Evolutionary conservation across 2,113 vertebrate genomes (phyloP), one percentile per base, ranked within the genome.

Genomic region (Ursus arctos): DNA sequence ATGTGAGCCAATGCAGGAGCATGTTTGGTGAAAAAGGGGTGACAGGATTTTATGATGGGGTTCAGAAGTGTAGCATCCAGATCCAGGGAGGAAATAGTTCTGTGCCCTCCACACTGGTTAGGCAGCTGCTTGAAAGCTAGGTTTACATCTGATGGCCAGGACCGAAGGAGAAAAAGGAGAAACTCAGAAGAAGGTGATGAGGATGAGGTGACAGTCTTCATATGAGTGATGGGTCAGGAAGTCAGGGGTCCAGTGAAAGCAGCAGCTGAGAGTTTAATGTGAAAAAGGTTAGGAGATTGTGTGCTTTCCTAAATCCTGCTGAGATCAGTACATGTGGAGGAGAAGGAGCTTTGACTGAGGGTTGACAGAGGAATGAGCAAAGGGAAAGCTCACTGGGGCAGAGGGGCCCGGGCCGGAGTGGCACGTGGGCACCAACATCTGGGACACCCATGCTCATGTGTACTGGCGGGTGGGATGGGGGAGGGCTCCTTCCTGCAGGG

Each of bases 121-220:
- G 12, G 71, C 55, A 57, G 76, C 24, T 14, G 18, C 26, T 24
- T 1, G 43, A n/a, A 51, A 49, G 40, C 16, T 3, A 33, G n/a
- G 49, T 5, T 65, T n/a, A 33, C 13, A 22, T 22, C 8, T 10
- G 15, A 69, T 79, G 59, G 33, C 24, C 74, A 24, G 31, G 16
- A n/a, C 28, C 16, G 36, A 6, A 24, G 85, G 2, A 49, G 49
- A 49, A 71, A 67, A 15, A 40, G 3, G 81, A 88, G 67, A 40
- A 7, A 12, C 40, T 43, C 19, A 1, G 13, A 12, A 36, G 43
- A 67, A 55, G 43, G 53, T 11, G 71, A 33, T n/a, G 9, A 21
- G 36, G 9, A 36, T 2, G 19, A 80, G 24, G n/a, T 1, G 1
- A 11, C 13, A 0, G 1, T n/a, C 53, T 76, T 40, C 65, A 6